These are phyloP conservation scores for Trilocha varians DNA, from an alignment of 2,888 invertebrate genomes.

Conservation along the genomic window DNA sequence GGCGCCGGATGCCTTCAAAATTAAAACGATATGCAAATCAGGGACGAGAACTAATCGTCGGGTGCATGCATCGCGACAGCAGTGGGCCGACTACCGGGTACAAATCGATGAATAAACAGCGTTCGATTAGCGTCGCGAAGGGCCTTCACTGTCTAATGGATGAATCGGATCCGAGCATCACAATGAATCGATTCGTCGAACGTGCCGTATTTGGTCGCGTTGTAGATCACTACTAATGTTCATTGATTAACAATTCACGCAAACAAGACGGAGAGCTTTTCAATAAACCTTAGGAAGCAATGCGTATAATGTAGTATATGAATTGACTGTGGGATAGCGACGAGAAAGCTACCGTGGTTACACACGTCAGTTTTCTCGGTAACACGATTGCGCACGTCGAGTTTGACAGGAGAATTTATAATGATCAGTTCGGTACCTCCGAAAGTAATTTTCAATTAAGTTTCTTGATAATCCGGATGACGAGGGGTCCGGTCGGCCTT, in stretches of 20 bases:
- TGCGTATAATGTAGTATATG: neutral
- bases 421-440: constrained; percentile 46
- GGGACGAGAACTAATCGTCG: constrained; percentile 56
- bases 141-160: constrained; percentile 47
- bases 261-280: constrained; percentile 21
- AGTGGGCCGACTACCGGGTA: constrained; percentile 55
- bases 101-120: constrained; percentile 66
- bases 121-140: constrained; percentile 54
- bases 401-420: constrained; percentile 55
- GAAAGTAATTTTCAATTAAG: constrained; percentile 67
- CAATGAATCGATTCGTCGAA: constrained; percentile 43
- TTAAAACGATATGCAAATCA: constrained; percentile 69
- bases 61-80: constrained; percentile 55
- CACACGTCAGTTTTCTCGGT: constrained; percentile 38
- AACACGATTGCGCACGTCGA: constrained; percentile 27
- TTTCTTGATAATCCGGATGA: constrained; percentile 67
- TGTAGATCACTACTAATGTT: constrained; percentile 39
- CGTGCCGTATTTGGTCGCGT: constrained; percentile 36
- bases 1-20: constrained; percentile 65
- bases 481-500: constrained; percentile 27
- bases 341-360: constrained; percentile 44
- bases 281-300: neutral
- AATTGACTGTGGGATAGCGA: constrained; percentile 7
- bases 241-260: constrained; percentile 40
- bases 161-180: constrained; percentile 43